A percentile compares a stretch with the other conserved stretches of the same genome.
Conservation (phyloP, 2,888 invertebrate species). For the Lordiphosa fenestrarum region DNA sequence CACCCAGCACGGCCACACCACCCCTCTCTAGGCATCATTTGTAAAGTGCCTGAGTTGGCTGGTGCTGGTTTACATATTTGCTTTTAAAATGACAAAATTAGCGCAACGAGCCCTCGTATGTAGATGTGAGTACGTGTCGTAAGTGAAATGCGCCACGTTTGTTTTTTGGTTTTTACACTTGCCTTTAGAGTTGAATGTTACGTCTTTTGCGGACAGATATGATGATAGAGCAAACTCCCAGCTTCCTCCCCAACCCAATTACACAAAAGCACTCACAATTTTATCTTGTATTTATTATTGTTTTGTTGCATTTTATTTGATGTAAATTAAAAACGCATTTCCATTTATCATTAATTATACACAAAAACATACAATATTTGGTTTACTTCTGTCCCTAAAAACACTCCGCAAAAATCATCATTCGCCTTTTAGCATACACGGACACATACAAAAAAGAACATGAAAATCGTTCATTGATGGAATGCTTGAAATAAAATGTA, state of each 20-base stretch:
- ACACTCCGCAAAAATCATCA: constrained; percentile 33
- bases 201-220: constrained; percentile 52
- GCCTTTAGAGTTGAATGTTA: constrained; percentile 39
- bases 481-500: constrained; percentile 21
- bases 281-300: constrained; percentile 25
- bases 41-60: constrained; percentile 15
- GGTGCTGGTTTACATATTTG: constrained; percentile 34
- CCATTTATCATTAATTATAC: constrained; percentile 45
- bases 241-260: constrained; percentile 1
- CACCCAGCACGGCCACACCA: constrained; percentile 31
- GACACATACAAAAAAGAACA: constrained; percentile 23
- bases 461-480: constrained; percentile 25
- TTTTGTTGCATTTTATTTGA: constrained; percentile 42
- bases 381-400: constrained; percentile 30
- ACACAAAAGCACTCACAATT: background rate
- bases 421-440: constrained; percentile 36
- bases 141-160: constrained; percentile 46
- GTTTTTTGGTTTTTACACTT: constrained; percentile 8
- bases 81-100: constrained; percentile 50
- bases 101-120: constrained; percentile 49
- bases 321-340: constrained; percentile 47
- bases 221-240: constrained; percentile 17
- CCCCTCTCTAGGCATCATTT: constrained; percentile 9
- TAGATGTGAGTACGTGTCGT: constrained; percentile 42
- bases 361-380: constrained; percentile 62